Percentiles rank a stretch among this genome's conserved stretches.
Conservation (phyloP, 2,113 vertebrate genomes). For the Gopherus evgoodei region DNA sequence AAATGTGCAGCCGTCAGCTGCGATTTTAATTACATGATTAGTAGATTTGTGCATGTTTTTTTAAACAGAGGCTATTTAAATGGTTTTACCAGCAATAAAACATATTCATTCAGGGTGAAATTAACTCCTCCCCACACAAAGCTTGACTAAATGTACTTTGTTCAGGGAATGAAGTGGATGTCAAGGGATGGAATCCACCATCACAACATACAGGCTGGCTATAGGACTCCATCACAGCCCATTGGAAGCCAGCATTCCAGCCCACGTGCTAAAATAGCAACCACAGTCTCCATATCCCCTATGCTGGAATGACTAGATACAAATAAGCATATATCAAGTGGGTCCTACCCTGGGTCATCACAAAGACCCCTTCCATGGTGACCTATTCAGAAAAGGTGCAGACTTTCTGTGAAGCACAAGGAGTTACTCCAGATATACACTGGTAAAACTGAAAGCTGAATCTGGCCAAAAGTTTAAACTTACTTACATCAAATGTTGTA, state of each 20-base stretch:
- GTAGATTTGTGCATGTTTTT: neutral
- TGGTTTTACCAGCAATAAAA: neutral
- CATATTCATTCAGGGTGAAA: neutral
- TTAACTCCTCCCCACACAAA: neutral
- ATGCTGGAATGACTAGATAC: neutral
- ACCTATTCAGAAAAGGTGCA: neutral
- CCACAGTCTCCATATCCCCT: neutral
- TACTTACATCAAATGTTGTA: neutral
- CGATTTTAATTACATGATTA: neutral
- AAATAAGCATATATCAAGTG: neutral
- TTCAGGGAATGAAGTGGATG: neutral
- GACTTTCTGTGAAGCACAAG: neutral
- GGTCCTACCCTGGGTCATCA: neutral
- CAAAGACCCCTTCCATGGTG: neutral
- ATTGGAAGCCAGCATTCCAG: neutral
- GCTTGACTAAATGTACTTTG: neutral
- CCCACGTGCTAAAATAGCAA: neutral
- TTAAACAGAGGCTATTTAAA: neutral
- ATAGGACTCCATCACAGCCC: neutral
- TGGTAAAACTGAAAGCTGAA: neutral
- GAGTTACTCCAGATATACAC: neutral
- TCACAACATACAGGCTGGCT: neutral
- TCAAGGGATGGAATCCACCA: neutral
- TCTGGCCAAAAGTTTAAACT: neutral
- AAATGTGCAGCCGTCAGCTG: neutral